Conservation (phyloP, 2,113 vertebrate genomes). For the Antennarius striatus region DNA sequence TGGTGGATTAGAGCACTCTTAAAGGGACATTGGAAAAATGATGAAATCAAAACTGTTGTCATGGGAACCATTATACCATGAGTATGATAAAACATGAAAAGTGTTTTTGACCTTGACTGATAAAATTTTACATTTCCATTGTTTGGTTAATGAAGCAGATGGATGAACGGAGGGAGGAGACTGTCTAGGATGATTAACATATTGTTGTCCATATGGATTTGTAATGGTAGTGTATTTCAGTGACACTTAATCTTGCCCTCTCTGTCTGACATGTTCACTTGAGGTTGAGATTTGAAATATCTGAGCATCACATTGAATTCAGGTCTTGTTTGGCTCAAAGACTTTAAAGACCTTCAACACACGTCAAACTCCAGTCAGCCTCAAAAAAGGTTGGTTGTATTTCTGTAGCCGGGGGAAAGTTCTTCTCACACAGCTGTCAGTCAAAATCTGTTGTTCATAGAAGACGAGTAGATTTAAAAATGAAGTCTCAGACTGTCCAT, state of each 20-base stretch:
- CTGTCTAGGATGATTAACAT: slow-evolving; percentile 1
- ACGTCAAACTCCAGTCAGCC: slow-evolving; percentile 3
- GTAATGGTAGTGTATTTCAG: background rate
- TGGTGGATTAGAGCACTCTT: slow-evolving; percentile 19
- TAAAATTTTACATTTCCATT: slow-evolving; percentile 33
- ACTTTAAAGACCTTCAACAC: slow-evolving; percentile 18
- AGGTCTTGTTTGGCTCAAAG: slow-evolving; percentile 11
- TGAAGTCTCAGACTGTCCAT: slow-evolving; percentile 52
- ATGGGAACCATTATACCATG: slow-evolving; percentile 39
- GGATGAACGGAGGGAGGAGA: background rate
- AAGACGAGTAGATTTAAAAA: slow-evolving; percentile 26
- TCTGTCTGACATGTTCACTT: no score
- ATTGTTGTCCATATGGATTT: background rate
- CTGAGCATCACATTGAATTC: background rate
- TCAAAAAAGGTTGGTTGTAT: background rate
- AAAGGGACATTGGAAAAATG: slow-evolving; percentile 13
- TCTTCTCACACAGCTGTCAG: background rate
- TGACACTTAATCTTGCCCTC: background rate
- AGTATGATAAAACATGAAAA: background rate
- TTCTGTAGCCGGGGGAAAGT: slow-evolving; percentile 2
- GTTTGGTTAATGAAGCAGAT: slow-evolving; percentile 13
- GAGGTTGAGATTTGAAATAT: background rate
- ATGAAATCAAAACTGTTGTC: slow-evolving; percentile 55
- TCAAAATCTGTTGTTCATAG: no score
- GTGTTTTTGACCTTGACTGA: slow-evolving; percentile 53